Conservation (phyloP, 2,113 vertebrate genomes). For the Pithys albifrons region DNA sequence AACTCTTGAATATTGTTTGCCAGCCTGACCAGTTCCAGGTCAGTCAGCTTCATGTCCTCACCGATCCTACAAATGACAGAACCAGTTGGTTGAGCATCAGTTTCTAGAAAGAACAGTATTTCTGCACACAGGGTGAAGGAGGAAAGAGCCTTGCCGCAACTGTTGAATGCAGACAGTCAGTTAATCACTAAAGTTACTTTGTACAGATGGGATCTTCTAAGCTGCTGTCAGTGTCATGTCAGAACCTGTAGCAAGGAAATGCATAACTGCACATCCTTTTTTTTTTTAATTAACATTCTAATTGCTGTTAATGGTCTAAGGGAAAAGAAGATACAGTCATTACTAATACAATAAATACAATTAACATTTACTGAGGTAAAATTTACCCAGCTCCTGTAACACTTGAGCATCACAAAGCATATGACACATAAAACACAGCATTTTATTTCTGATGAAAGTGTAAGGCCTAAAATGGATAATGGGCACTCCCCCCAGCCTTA, state of each 20-base stretch:
- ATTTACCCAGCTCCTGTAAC: neutral
- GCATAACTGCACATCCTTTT: neutral
- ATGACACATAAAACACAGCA: neutral
- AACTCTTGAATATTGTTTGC: slow-evolving; percentile 88
- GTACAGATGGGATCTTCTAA: neutral
- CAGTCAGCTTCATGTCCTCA: slow-evolving; percentile 89
- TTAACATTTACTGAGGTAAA: neutral
- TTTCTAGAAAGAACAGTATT: neutral
- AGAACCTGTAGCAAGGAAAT: neutral
- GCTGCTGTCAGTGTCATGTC: neutral
- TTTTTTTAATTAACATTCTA: neutral
- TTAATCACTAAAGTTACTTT: neutral
- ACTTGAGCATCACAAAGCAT: neutral
- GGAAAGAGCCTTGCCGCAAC: neutral
- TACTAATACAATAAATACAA: neutral
- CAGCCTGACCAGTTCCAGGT: slow-evolving; percentile 88
- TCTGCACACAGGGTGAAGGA: neutral
- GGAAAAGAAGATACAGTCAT: neutral
- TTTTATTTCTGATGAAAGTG: neutral
- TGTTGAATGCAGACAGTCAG: neutral
- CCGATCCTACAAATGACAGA: slow-evolving; percentile 74
- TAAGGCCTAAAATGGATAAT: neutral
- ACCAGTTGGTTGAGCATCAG: neutral
- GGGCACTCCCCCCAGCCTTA: neutral
- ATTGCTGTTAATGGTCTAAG: neutral